These are phyloP conservation scores for Mystacornis crossleyi DNA, from an alignment of 2,113 vertebrate genomes.

Conservation along the genomic window DNA sequence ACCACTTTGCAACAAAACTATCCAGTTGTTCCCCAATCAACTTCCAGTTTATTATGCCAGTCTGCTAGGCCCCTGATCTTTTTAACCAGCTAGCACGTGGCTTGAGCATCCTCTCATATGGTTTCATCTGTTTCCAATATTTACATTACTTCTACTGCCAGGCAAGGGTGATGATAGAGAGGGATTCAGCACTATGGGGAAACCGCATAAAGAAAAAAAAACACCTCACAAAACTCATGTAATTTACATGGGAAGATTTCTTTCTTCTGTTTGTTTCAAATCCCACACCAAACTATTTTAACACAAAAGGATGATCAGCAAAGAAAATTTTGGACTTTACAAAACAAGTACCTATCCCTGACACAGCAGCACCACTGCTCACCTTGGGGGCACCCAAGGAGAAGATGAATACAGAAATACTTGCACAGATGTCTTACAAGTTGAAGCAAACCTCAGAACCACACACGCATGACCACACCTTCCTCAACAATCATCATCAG, in stretches of 20 bases:
- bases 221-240: background rate
- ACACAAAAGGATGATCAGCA: background rate
- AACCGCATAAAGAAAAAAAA: background rate
- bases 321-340: background rate
- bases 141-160: background rate
- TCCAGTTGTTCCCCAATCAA: background rate
- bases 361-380: background rate
- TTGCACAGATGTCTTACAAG: background rate
- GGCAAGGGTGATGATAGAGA: background rate
- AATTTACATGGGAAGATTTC: background rate
- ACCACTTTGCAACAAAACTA: background rate
- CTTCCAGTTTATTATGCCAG: background rate
- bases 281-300: background rate
- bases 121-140: background rate
- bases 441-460: background rate
- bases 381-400: background rate
- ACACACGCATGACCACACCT: background rate
- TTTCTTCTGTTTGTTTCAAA: background rate
- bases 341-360: background rate
- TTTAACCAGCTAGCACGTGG: background rate
- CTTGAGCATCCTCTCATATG: background rate
- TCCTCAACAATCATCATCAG: background rate
- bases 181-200: background rate
- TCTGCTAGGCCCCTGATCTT: background rate
- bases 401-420: background rate